Percentiles rank a stretch among this genome's conserved stretches.
Evolutionary conservation across 2,797 vertebrate genomes (phyloP).

Genomic region (Sebastiscus albofasciatus): DNA sequence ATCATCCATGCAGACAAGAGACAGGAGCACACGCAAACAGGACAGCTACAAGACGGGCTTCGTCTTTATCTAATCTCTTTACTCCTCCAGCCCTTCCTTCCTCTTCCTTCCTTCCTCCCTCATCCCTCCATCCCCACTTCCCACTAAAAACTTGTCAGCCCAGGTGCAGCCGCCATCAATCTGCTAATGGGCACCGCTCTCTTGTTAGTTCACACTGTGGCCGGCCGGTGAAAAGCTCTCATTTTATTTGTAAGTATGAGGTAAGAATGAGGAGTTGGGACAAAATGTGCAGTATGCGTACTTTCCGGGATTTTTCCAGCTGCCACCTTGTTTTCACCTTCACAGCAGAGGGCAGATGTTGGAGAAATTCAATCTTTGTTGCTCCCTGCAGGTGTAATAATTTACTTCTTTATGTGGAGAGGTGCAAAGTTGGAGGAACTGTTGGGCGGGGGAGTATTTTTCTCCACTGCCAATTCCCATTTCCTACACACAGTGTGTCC

Average conservation of each 20-base stretch:
- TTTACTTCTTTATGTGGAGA: constrained; percentile 4
- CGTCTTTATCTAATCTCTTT: constrained; percentile 62
- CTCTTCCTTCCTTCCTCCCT: constrained; percentile 19
- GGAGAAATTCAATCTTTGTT: constrained; percentile 17
- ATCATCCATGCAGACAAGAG: constrained; percentile 71
- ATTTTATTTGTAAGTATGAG: constrained; percentile 17
- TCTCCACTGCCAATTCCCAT: background rate
- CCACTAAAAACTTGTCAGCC: constrained; percentile 33
- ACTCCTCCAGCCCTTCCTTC: constrained; percentile 32
- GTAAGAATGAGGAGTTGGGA: background rate
- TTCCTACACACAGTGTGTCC: background rate
- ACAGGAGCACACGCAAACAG: constrained; percentile 55
- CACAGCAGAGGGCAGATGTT: background rate
- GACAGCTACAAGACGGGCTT: constrained; percentile 68
- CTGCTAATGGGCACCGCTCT: constrained; percentile 41
- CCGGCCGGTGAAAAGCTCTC: background rate
- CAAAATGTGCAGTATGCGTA: background rate
- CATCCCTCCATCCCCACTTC: constrained; percentile 41
- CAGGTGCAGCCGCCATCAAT: constrained; percentile 49
- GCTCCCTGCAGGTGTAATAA: constrained; percentile 16
- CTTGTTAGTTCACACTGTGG: constrained; percentile 11
- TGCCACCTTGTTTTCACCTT: constrained; percentile 31
- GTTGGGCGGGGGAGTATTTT: background rate
- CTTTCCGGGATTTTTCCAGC: background rate
- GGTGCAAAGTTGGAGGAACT: background rate